A percentile compares a stretch with the other conserved stretches of the same genome.
Conservation (phyloP, 2,888 invertebrate species). For the Agrochola macilenta region DNA sequence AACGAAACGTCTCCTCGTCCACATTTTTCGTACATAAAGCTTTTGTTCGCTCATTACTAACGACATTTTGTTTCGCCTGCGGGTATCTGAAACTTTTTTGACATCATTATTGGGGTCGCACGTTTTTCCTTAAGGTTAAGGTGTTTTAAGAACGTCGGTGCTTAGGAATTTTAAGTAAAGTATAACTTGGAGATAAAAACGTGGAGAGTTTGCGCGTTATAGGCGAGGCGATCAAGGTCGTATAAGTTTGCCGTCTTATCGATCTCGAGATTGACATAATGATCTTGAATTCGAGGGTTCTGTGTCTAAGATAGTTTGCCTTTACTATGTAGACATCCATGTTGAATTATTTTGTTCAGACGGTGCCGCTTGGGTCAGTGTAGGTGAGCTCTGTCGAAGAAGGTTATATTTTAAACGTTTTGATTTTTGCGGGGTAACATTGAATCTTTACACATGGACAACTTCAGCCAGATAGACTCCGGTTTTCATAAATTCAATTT, state of each 20-base stretch:
- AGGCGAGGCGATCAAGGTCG: conserved; percentile 40
- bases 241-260: conserved; percentile 32
- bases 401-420: not conserved
- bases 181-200: conserved; percentile 51
- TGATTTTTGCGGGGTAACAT: not conserved
- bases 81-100: conserved; percentile 60
- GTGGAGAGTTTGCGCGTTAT: conserved; percentile 33
- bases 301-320: conserved; percentile 1
- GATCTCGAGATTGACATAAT: conserved; percentile 22
- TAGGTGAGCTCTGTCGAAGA: not conserved
- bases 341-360: not conserved
- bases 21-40: conserved; percentile 53
- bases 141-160: conserved; percentile 41
- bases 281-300: conserved; percentile 24
- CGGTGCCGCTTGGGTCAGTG: not conserved
- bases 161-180: conserved; percentile 49
- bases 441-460: not conserved
- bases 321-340: not conserved
- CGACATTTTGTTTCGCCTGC: conserved; percentile 57
- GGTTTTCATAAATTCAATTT: not conserved
- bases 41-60: conserved; percentile 61
- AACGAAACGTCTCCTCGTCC: conserved; percentile 45
- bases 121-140: conserved; percentile 57
- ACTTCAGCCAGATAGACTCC: not conserved
- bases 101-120: conserved; percentile 59